Evolutionary conservation across 2,113 vertebrate species (phyloP), one percentile per base, ranked within the genome.

Genomic region (Tinamus guttatus): DNA sequence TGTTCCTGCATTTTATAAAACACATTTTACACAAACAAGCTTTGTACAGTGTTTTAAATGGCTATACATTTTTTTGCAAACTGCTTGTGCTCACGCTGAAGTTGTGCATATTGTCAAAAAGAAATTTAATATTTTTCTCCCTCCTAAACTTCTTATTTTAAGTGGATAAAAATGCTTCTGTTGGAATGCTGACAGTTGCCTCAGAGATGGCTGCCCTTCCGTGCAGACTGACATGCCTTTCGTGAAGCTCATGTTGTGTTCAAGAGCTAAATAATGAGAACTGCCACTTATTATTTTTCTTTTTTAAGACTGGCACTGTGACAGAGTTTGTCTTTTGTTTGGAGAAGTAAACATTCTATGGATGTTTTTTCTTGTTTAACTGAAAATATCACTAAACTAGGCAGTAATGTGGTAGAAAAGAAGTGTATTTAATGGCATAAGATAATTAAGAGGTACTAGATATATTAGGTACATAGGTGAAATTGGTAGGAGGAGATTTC

Each of bases 1-100:
- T 79, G 32, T 13, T 74, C 76, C 81, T 63, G 8, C 70, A 51
- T 51, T 77, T 77, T 65, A 24, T 69, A 60, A 78, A 74, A 17
- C 38, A 28, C 3, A 4, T 81, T 58, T 91, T 84, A 70, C 6
- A 60, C 40, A 67, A 76, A 32, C 18, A 58, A 21, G 8, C 58
- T 11, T 22, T 54, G 0, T 45, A 3, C 58, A 14, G 13, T 60
- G 21, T 54, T 17, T 38, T 9, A 24, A 43, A n/a, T 71, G 1
- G 1, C 9, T 71, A 0, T 45, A 10, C 69, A 21, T 2, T 24
- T 9, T 17, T 1, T 2, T 5, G 2, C 15, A 45, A 4, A 75
- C n/a, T 58, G 10, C 13, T 85, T 79, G n/a, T n/a, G 54, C 17
- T 58, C 9, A 18, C 4, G 30, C 27, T 63, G 8, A 2, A 8